A percentile compares a stretch with the other conserved stretches of the same genome.
These are phyloP conservation scores for Phymorhynchus buccinoides DNA, from an alignment of 1,140 invertebrate species.

Conservation along the genomic window DNA sequence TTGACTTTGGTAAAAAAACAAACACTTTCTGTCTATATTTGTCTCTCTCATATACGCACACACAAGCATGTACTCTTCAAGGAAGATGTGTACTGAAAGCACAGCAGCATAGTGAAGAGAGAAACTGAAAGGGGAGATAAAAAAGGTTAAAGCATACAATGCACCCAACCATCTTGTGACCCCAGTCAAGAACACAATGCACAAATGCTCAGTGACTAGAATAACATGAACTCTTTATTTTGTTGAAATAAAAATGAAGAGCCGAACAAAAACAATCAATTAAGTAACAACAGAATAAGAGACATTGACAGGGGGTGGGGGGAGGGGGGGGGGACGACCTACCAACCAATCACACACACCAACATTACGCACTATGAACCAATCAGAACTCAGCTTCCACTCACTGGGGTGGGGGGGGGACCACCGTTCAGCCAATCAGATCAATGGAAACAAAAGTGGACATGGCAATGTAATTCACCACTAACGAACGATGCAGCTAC, in stretches of 20 bases:
- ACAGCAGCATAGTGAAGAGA: no score
- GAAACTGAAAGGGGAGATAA: no score
- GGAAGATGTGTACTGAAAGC: no score
- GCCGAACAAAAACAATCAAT: conserved; percentile 19
- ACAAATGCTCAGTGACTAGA: conserved; percentile 8
- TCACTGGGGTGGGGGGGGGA: no score
- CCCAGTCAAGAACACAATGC: neutral
- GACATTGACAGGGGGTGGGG: conserved; percentile 12
- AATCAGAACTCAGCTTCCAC: conserved; percentile 8
- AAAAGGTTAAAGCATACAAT: no score
- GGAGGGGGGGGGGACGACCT: conserved; percentile 23
- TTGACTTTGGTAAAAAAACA: no score
- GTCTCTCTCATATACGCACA: conserved; percentile 1
- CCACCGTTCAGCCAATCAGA: neutral
- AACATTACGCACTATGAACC: conserved; percentile 16
- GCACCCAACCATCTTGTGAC: no score
- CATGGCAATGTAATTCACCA: neutral
- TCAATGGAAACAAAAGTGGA: neutral
- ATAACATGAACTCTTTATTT: conserved; percentile 37
- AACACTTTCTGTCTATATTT: no score
- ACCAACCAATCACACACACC: conserved; percentile 1
- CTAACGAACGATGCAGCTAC: neutral
- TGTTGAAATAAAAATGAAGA: conserved; percentile 28
- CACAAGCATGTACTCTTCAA: neutral
- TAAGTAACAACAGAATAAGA: conserved; percentile 27